Base-by-base conservation (phyloP, 2,113 vertebrate genomes). In the Xiphorhynchus elegans region DNA sequence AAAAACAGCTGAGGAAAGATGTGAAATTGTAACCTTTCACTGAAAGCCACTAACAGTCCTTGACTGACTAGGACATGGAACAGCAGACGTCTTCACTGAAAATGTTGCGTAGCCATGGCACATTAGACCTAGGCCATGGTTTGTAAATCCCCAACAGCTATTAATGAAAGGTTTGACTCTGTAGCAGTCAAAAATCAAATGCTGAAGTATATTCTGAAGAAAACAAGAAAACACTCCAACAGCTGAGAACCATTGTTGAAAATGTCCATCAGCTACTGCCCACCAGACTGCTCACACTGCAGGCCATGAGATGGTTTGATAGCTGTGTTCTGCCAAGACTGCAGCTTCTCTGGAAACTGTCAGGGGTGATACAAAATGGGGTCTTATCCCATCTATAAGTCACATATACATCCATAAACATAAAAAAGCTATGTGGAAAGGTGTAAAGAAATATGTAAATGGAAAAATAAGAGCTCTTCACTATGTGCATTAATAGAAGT, bases 61-160 rank as follows among this genome's bases (percentile, higher is more conserved):
- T 62, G 23, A 10, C 49, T 18, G 19, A 29, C 40, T 35, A 35
- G 42, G 33, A 46, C 12, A 6, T 5, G 8, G 46, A 63, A 81
- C 72, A 84, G 29, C 1, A 3, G 23, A 93, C 28, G 7, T 83
- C 39, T 67, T 72, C 23, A 2, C 52, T 46, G 18, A 64, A 40
- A 58, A n/a, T 7, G 7, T 19, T 64, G 44, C 26, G 9, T 4
- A 52, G 35, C 23, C 0, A 0, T 46, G 31, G 17, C 52, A 55
- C 17, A 11, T 67, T 37, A 66, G 42, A 73, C 11, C 17, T 15
- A 44, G n/a, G 35, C 35, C 17, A 1, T 7, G 20, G 25, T 20
- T 39, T 92, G 40, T 46, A 83, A 85, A 13, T 18, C 56, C 17
- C 33, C n/a, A 26, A n/a, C 26, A 78, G 52, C n/a, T 79, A 35